These are phyloP conservation scores for Chrysemys picta DNA, from an alignment of 2,113 vertebrate genomes.

Conservation along the genomic window DNA sequence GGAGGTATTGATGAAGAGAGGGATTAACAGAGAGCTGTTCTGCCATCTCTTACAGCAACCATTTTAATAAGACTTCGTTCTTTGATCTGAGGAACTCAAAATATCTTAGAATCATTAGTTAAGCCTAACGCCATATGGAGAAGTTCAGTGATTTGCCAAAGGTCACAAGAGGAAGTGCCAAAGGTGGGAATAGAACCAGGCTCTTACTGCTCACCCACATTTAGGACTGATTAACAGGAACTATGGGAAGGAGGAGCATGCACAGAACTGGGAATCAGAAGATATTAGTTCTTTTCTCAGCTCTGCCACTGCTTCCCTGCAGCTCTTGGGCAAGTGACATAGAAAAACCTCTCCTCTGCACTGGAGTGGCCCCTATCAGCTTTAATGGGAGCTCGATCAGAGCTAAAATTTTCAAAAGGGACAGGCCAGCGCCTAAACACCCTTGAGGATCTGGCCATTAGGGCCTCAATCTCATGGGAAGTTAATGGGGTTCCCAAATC, in stretches of 20 bases:
- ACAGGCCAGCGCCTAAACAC: not conserved
- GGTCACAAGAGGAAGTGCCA: not conserved
- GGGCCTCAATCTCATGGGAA: not conserved
- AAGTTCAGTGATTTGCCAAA: not conserved
- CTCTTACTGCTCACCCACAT: not conserved
- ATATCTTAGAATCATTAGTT: not conserved
- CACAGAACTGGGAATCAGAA: not conserved
- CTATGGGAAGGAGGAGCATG: not conserved
- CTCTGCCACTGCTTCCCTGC: not conserved
- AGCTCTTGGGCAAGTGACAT: not conserved
- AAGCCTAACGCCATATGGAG: accelerated
- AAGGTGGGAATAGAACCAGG: not conserved
- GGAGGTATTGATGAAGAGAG: not conserved
- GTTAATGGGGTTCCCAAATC: not conserved
- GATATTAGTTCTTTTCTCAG: not conserved
- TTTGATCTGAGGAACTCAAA: not conserved
- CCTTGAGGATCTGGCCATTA: too few relatives aligned
- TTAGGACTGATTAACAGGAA: not conserved
- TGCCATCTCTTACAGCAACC: not conserved
- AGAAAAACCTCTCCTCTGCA: not conserved
- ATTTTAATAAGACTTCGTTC: not conserved
- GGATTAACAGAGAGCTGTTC: not conserved
- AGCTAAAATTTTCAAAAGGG: not conserved
- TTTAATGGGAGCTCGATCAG: not conserved
- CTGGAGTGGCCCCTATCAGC: not conserved